Percentiles rank a stretch among this genome's conserved stretches.
Conservation (phyloP, 2,888 invertebrate genomes). For the Buathra laborator region DNA sequence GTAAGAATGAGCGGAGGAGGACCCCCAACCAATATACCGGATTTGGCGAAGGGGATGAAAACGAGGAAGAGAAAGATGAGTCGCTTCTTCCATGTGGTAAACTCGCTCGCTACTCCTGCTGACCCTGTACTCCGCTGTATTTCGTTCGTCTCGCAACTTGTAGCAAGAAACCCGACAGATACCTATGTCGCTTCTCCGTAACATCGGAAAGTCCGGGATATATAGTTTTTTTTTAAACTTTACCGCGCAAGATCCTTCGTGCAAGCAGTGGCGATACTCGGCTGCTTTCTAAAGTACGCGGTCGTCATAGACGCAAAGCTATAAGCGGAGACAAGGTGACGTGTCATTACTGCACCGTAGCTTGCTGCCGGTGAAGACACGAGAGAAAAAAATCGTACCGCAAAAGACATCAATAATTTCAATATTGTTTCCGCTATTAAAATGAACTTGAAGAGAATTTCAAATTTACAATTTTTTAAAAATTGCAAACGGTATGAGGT, state of each 20-base stretch:
- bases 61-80: slow-evolving; percentile 19
- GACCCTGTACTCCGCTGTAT: not conserved
- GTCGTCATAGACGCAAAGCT: not conserved
- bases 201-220: slow-evolving; percentile 52
- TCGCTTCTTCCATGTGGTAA: slow-evolving; percentile 7
- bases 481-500: too few species aligned
- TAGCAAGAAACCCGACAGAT: slow-evolving; percentile 56
- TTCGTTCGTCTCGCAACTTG: slow-evolving; percentile 20
- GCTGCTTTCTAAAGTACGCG: not conserved
- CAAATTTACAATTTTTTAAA: too few species aligned
- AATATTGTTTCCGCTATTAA: not conserved
- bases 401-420: not conserved
- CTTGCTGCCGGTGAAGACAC: not conserved
- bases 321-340: not conserved
- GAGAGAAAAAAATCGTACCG: not conserved
- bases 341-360: slow-evolving; percentile 12
- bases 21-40: not conserved
- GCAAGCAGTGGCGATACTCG: not conserved
- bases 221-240: slow-evolving; percentile 33
- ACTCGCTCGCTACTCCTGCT: slow-evolving; percentile 6
- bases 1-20: slow-evolving; percentile 3
- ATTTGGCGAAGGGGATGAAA: slow-evolving; percentile 26
- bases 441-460: not conserved
- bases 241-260: slow-evolving; percentile 11
- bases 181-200: slow-evolving; percentile 35